Base-by-base conservation (phyloP, 1,140 invertebrate genomes). In the Calycopis cecrops region DNA sequence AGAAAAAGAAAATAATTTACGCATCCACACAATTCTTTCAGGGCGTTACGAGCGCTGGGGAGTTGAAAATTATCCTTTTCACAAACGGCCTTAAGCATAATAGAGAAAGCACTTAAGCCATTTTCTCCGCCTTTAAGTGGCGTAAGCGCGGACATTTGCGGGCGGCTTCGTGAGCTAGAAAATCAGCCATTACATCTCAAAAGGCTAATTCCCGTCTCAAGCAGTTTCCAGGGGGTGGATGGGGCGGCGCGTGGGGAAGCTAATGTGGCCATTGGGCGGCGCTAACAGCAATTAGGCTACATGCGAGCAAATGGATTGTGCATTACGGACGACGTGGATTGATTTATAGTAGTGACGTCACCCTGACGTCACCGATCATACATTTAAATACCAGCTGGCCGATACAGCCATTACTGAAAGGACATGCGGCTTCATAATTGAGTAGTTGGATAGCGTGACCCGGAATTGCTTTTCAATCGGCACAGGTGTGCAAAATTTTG, bases 81-180 rank as follows among this genome's bases (percentile, higher is more conserved):
- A 85, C 73, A 71, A 87, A 82, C 81, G 84, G 79, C 80, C 81
- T 85, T 85, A 84, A 87, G 76, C 71, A 87, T 87, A 87, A 87
- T 85, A 87, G 84, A 87, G 81, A 85, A 87, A 87, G 84, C 84
- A 87, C 84, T 87, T 87, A 85, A 87, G 80, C 84, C 82, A 87
- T 87, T 87, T 87, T 87, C 84, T 76, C 84, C 79, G 84, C 80
- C 82, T 87, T 87, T 87, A 79, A 87, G 79, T 87, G 81, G 76
- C 79, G 79, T 87, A 85, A 87, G 84, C 77, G 79, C 69, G 75
- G 67, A 72, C 78, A 73, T 84, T 84, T 82, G 74, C 66, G 67
- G 64, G 68, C 65, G 74, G 75, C 71, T 76, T 81, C 79, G 73
- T 77, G 80, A 84, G 84, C 84, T 87, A 85, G 84, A 87, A 87